Conservation (phyloP, 2,888 invertebrate species). For the Strigamia maritima region DNA sequence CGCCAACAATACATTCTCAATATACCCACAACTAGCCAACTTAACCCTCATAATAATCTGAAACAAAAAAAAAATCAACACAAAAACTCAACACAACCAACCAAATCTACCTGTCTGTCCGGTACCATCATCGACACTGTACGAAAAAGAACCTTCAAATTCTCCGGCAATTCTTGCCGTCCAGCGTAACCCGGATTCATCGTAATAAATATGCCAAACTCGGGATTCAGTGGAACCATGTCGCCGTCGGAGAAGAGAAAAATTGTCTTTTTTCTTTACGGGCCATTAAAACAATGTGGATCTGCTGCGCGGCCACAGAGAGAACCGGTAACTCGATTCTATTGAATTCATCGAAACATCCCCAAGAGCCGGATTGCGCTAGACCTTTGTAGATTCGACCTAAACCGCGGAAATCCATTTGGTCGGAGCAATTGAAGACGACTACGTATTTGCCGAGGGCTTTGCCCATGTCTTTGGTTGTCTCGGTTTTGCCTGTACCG, state of each 20-base stretch:
- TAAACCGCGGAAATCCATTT: conserved; percentile 95
- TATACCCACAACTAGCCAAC: conserved; percentile 90
- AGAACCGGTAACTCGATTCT: conserved; percentile 89
- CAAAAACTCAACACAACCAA: not conserved
- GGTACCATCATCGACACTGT: conserved; percentile 99
- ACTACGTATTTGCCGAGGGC: conserved; percentile 91
- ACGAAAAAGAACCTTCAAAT: conserved; percentile 94
- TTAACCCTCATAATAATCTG: conserved; percentile 96
- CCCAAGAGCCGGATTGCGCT: conserved; percentile 95
- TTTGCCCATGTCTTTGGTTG: conserved; percentile 97
- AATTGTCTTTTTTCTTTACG: conserved; percentile 89
- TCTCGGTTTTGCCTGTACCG: conserved; percentile 97
- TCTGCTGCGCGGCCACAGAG: conserved; percentile 94
- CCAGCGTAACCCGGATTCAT: conserved; percentile 99
- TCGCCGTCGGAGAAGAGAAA: conserved; percentile 95
- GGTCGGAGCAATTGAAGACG: conserved; percentile 96
- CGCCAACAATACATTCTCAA: conserved; percentile 90
- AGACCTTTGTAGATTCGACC: conserved; percentile 93
- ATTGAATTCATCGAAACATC: conserved; percentile 97
- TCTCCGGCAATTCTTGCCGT: conserved; percentile 92
- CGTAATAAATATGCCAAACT: conserved; percentile 95
- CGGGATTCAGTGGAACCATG: conserved; percentile 83
- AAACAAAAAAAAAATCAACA: no score
- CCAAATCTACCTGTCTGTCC: conserved; percentile 64
- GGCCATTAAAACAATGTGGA: conserved; percentile 84